Evolutionary conservation across 30 jellyfish, hydroid and myxozoan species (phyloP).

Genomic region (Haliclystus octoradiatus): DNA sequence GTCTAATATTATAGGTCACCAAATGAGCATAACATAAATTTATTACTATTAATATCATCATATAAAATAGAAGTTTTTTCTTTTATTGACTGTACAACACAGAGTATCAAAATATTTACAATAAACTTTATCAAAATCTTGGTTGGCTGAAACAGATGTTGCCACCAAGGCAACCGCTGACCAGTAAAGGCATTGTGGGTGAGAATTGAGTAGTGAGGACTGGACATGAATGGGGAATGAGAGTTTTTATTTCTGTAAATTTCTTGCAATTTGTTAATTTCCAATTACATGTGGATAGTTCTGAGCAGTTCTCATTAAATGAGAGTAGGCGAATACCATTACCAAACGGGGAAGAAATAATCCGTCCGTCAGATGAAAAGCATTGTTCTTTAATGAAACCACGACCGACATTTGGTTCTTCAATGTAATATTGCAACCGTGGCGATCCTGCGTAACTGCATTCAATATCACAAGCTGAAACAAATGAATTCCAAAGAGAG

Average conservation of each 20-base stretch:
- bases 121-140: conserved; percentile 15
- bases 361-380: conserved; percentile 68
- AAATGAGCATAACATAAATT: no score
- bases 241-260: conserved; percentile 38
- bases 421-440: conserved; percentile 41
- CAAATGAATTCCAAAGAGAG: no score
- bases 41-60: no score
- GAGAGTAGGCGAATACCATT: conserved; percentile 76
- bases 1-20: no score
- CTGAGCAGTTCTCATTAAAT: conserved; percentile 36
- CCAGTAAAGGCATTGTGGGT: conserved; percentile 48
- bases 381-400: conserved; percentile 87
- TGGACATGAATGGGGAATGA: conserved; percentile 48
- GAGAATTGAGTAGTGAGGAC: conserved; percentile 71
- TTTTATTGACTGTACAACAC: no score
- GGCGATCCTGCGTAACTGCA: neutral
- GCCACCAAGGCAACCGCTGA: conserved; percentile 90
- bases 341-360: conserved; percentile 80
- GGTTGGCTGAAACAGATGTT: conserved; percentile 64
- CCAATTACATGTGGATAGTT: conserved; percentile 29
- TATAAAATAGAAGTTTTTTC: no score
- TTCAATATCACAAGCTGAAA: neutral
- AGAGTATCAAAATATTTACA: no score
- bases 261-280: conserved; percentile 4
- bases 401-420: conserved; percentile 56